Base-by-base conservation (phyloP, 2,113 vertebrate species). In the Ophthalmolycus amberensis region DNA sequence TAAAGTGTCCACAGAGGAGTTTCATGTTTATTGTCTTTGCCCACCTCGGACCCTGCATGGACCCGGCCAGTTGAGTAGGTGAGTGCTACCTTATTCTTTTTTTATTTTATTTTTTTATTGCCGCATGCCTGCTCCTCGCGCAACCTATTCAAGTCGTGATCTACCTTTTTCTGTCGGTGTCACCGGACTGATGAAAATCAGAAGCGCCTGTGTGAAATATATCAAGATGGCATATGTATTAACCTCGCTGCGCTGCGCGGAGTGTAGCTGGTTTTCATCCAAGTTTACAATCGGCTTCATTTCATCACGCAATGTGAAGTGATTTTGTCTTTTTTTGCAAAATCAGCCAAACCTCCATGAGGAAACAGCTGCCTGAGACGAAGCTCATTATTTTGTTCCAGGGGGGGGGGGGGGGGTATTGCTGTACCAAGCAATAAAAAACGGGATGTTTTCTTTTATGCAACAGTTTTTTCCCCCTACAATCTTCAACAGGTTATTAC, bases 31-130 rank as follows among this genome's bases (percentile, higher is more conserved):
- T 88, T 80, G 86, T 66, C 84, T 82, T 76, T 56, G 73, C 48
- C 80, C 88, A 84, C 86, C 86, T 80, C 79, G 85, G 54, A 74
- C 78, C 62, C 74, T 79, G 70, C 80, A 84, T 88, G 94, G 94
- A 95, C 87, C 90, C 54, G 82, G 59, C 71, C 76, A 54, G 82
- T 77, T 84, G 89, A 87, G 85, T 85, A 92, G 95, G 95, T 96
- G 89, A 95, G 95, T 93, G 75, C 37, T 71, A 25, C 68, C 85
- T 65, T 27, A 1, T 54, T 27, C 0, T 58, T 27, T 11, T 25
- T 20, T 50, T 20, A 20, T 7, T 54, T 8, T 54, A 0, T 25
- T 7, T 25, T 10, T 56, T 5, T 56, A 12, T 48, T 22, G 42
- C 38, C 15, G 60, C 65, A 18, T 70, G 74, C 54, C 75, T 38